These are phyloP conservation scores for Epinephelus fuscoguttatus DNA, from an alignment of 2,113 vertebrate genomes.

Conservation along the genomic window DNA sequence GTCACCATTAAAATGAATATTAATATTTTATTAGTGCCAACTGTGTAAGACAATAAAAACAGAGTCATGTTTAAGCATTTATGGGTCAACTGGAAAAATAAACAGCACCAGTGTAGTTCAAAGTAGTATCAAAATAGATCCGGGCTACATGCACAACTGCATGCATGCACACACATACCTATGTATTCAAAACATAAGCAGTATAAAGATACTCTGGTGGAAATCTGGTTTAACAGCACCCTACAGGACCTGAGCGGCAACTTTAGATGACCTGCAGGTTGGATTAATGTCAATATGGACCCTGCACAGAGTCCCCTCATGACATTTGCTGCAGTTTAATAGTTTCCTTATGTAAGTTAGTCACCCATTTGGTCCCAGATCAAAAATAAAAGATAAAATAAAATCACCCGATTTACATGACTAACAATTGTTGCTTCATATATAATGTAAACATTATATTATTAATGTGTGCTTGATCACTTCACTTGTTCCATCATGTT, in stretches of 20 bases:
- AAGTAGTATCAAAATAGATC: background rate
- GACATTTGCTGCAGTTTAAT: background rate
- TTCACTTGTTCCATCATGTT: background rate
- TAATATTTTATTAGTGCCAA: slow-evolving; percentile 76
- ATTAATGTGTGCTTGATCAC: background rate
- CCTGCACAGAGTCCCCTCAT: background rate
- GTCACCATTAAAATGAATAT: slow-evolving; percentile 44
- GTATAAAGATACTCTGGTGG: background rate
- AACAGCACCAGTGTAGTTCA: background rate
- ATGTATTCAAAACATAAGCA: background rate
- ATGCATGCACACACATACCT: background rate
- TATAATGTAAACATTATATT: slow-evolving; percentile 9
- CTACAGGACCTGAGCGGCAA: background rate
- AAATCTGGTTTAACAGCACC: background rate
- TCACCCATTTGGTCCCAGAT: background rate
- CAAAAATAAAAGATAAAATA: background rate
- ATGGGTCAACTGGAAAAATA: slow-evolving; percentile 27
- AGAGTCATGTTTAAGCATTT: slow-evolving; percentile 26
- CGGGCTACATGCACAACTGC: background rate
- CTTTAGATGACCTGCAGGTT: background rate
- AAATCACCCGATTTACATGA: background rate
- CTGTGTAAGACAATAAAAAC: slow-evolving; percentile 52
- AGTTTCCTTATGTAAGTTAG: background rate
- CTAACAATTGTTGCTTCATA: background rate
- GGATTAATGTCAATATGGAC: background rate